A percentile compares a stretch with the other conserved stretches of the same genome.
Conservation (phyloP, 1,140 invertebrate species). For the Dolichoris vasculosae region DNA sequence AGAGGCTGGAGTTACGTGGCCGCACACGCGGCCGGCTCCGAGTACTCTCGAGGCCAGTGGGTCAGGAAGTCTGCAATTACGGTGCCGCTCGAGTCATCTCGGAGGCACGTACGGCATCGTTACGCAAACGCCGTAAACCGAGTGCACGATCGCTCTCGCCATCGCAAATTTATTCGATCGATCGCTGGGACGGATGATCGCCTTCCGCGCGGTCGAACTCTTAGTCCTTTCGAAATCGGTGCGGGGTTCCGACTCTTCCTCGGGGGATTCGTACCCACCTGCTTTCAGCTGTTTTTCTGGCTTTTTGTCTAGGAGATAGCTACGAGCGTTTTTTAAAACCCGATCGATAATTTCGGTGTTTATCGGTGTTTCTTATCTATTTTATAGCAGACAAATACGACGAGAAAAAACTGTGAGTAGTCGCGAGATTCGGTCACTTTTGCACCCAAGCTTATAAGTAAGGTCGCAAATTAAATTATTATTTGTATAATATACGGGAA, state of each 20-base stretch:
- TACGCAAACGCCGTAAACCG: constrained; percentile 35
- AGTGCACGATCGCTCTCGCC: background rate
- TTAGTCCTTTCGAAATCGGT: background rate
- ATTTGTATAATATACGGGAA: background rate
- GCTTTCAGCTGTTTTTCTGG: no score
- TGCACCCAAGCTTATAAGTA: no score
- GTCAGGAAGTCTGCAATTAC: constrained; percentile 55
- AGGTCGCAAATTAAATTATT: no score
- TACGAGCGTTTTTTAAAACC: no score
- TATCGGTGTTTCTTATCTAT: no score
- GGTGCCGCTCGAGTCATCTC: background rate
- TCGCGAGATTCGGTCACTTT: no score
- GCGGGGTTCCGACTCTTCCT: no score
- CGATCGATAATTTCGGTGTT: no score
- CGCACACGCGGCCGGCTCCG: background rate
- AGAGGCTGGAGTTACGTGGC: constrained; percentile 3
- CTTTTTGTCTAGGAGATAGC: no score
- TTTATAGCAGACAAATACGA: no score
- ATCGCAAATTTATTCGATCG: background rate
- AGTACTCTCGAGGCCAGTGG: constrained; percentile 55
- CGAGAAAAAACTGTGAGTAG: no score
- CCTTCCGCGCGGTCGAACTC: background rate
- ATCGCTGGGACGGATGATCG: background rate
- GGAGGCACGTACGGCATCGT: constrained; percentile 8
- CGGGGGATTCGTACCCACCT: no score